Percentiles rank a stretch among this genome's conserved stretches.
These are phyloP conservation scores for Drosophila setifemur DNA, from an alignment of 1,140 invertebrate species.

Conservation along the genomic window DNA sequence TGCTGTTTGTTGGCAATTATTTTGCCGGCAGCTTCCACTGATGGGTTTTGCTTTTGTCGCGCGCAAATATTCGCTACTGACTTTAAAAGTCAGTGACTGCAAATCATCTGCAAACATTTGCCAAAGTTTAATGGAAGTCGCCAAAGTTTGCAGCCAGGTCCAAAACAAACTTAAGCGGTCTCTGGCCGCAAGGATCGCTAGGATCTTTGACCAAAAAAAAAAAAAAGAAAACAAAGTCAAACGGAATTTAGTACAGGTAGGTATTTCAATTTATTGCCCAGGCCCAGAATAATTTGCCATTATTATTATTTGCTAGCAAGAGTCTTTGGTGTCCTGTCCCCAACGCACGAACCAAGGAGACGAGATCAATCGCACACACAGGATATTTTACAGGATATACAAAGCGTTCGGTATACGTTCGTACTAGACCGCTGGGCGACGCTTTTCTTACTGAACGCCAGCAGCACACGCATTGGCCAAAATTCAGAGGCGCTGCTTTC, in stretches of 20 bases:
- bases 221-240: neutral
- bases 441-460: constrained; percentile 82
- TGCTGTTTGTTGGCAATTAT: constrained; percentile 53
- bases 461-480: constrained; percentile 78
- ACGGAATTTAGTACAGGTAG: neutral
- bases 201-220: neutral
- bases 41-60: constrained; percentile 45
- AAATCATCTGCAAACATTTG: constrained; percentile 33
- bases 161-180: constrained; percentile 7
- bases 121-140: constrained; percentile 55
- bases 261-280: constrained; percentile 3
- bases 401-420: constrained; percentile 79
- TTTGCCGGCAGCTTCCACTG: constrained; percentile 60
- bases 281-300: constrained; percentile 33
- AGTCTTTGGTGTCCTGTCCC: constrained; percentile 21
- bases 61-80: constrained; percentile 30
- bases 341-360: constrained; percentile 61
- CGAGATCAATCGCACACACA: constrained; percentile 71
- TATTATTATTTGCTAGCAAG: constrained; percentile 14
- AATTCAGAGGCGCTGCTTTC: constrained; percentile 57
- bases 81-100: constrained; percentile 62
- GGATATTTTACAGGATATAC: constrained; percentile 53
- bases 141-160: constrained; percentile 28
- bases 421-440: constrained; percentile 83
- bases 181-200: too few species aligned